Conservation (phyloP, 1,140 invertebrate species). For the Ceratosolen fusciceps region DNA sequence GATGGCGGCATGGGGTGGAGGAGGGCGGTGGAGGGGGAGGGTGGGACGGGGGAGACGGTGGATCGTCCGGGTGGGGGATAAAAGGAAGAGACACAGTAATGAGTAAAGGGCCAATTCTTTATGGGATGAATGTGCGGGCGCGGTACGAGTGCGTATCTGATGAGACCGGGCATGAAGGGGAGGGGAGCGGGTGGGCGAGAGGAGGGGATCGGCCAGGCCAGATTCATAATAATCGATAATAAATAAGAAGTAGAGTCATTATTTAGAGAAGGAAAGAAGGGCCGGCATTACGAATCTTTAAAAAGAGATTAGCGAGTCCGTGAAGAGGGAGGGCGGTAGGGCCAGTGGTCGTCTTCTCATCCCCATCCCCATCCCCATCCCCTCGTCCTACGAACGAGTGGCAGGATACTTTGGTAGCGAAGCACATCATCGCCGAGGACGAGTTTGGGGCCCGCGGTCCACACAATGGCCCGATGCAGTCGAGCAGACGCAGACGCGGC, state of each 20-base stretch:
- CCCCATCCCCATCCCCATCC: too few relatives aligned
- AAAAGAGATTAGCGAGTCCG: conserved; percentile 5
- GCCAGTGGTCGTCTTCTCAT: too few relatives aligned
- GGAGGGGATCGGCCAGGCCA: not conserved
- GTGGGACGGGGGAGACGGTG: too few relatives aligned
- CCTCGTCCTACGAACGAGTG: not conserved
- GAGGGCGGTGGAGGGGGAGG: too few relatives aligned
- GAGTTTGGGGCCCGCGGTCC: not conserved
- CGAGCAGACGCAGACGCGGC: not conserved
- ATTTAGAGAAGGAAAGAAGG: conserved; percentile 18
- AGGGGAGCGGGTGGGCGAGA: too few relatives aligned
- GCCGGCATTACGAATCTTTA: conserved; percentile 17
- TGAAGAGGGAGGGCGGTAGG: too few relatives aligned
- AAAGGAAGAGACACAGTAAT: too few relatives aligned
- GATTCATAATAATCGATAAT: not conserved
- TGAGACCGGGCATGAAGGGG: too few relatives aligned
- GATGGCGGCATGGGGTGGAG: too few relatives aligned
- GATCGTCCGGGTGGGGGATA: too few relatives aligned
- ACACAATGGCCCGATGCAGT: not conserved
- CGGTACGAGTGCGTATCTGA: not conserved
- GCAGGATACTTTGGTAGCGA: not conserved
- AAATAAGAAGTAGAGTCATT: conserved; percentile 23
- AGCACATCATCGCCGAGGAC: not conserved
- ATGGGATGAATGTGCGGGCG: not conserved
- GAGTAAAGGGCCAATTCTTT: not conserved